Evolutionary conservation across 37 sponge, comb jelly and placozoan genomes (phyloP).

Genomic region (Mnemiopsis leidyi): DNA sequence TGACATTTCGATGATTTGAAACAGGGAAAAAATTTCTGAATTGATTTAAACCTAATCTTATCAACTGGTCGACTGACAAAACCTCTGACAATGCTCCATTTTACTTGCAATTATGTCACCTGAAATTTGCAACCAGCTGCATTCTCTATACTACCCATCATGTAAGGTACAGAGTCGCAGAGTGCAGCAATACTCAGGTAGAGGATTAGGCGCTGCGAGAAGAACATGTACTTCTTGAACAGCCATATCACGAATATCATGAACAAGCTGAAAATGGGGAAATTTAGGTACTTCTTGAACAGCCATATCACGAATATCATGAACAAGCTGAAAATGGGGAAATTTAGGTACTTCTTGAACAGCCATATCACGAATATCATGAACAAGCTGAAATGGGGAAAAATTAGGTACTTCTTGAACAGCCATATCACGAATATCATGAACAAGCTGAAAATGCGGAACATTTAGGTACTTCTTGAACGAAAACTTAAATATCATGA

Average conservation of each 20-base stretch:
- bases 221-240: conserved; percentile 78
- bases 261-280: neutral
- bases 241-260: conserved; percentile 70
- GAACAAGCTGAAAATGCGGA: neutral
- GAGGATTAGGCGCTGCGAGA: conserved; percentile 76
- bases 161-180: conserved; percentile 49
- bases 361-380: conserved; percentile 70
- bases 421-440: conserved; percentile 70
- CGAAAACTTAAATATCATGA: too few relatives aligned
- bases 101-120: neutral
- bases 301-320: conserved; percentile 70
- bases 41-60: too few relatives aligned
- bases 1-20: too few relatives aligned
- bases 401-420: conserved; percentile 76
- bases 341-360: conserved; percentile 76
- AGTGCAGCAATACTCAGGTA: conserved; percentile 71
- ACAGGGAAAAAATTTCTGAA: too few relatives aligned
- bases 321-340: neutral
- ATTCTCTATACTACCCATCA: conserved; percentile 66
- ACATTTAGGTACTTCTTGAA: too few relatives aligned
- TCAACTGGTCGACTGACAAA: too few relatives aligned
- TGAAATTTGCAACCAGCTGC: conserved; percentile 29
- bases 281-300: conserved; percentile 76
- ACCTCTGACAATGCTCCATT: neutral
- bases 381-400: neutral